phyloP scores from a whole-genome alignment of 2,888 invertebrate species.

The Lampropteryx suffumata region DNA sequence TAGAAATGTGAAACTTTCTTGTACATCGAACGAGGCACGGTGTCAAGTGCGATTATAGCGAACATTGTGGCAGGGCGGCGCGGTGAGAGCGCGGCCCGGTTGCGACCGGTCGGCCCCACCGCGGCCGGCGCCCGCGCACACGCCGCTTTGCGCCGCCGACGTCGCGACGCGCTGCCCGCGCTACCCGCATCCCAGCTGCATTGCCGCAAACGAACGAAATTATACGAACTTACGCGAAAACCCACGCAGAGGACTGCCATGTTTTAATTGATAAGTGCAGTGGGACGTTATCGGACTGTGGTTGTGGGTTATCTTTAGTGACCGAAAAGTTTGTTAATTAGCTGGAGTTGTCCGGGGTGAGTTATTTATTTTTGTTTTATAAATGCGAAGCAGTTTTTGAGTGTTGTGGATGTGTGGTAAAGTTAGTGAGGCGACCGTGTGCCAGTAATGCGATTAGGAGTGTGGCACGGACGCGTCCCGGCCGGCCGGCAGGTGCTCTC shows the following conservation, averaged over 20 bases:
- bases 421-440: slow-evolving; percentile 56
- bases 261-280: slow-evolving; percentile 58
- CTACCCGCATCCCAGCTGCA: slow-evolving; percentile 43
- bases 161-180: slow-evolving; percentile 78
- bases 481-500: slow-evolving; percentile 20
- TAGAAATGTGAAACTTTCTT: slow-evolving; percentile 80
- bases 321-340: slow-evolving; percentile 31
- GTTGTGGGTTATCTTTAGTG: slow-evolving; percentile 46
- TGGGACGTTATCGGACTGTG: slow-evolving; percentile 49
- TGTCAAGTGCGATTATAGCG: slow-evolving; percentile 80
- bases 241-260: slow-evolving; percentile 52
- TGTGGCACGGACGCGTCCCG: slow-evolving; percentile 44
- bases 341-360: slow-evolving; percentile 28
- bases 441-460: slow-evolving; percentile 65
- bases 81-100: slow-evolving; percentile 79
- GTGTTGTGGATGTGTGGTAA: slow-evolving; percentile 50
- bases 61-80: slow-evolving; percentile 57
- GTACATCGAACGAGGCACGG: slow-evolving; percentile 69
- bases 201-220: slow-evolving; percentile 49
- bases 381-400: background rate
- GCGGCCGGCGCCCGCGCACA: slow-evolving; percentile 65
- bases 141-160: slow-evolving; percentile 74
- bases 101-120: slow-evolving; percentile 81
- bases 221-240: slow-evolving; percentile 50
- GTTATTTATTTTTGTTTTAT: slow-evolving; percentile 23